A percentile compares a stretch with the other conserved stretches of the same genome.
Conservation (phyloP, 2,797 vertebrate genomes). For the Melanotaenia maccullochi region DNA sequence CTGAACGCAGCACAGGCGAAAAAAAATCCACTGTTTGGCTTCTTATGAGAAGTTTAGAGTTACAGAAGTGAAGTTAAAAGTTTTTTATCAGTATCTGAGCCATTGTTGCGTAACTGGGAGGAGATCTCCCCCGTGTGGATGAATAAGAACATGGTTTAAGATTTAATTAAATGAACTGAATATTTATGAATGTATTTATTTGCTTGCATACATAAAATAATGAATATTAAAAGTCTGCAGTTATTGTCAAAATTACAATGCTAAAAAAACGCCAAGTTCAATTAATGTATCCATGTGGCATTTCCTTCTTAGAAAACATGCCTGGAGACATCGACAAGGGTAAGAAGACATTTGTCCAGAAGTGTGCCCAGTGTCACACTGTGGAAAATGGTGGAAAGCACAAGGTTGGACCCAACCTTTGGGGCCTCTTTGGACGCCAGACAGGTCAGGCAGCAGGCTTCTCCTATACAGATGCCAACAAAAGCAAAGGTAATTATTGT, state of each 20-base stretch:
- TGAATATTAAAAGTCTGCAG: too few relatives aligned
- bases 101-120: conserved; percentile 34
- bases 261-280: neutral
- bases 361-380: conserved; percentile 87
- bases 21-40: rapidly evolving
- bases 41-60: neutral
- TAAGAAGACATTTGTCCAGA: conserved; percentile 87
- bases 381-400: conserved; percentile 86
- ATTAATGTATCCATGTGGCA: neutral
- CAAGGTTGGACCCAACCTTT: conserved; percentile 86
- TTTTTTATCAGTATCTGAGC: conserved; percentile 25
- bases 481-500: conserved; percentile 84
- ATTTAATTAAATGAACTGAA: neutral
- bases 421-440: conserved; percentile 84
- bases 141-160: rapidly evolving
- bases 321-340: conserved; percentile 81
- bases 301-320: conserved; percentile 68
- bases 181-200: neutral
- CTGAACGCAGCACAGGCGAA: rapidly evolving
- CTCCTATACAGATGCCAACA: conserved; percentile 87
- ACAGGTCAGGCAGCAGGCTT: conserved; percentile 84
- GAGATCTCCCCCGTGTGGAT: conserved; percentile 43
- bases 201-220: too few relatives aligned
- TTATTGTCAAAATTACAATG: neutral
- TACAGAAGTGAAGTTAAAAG: neutral